A percentile compares a stretch with the other conserved stretches of the same genome.
Evolutionary conservation across 2,888 invertebrate species (phyloP).

Genomic region (Craniophora ligustri): DNA sequence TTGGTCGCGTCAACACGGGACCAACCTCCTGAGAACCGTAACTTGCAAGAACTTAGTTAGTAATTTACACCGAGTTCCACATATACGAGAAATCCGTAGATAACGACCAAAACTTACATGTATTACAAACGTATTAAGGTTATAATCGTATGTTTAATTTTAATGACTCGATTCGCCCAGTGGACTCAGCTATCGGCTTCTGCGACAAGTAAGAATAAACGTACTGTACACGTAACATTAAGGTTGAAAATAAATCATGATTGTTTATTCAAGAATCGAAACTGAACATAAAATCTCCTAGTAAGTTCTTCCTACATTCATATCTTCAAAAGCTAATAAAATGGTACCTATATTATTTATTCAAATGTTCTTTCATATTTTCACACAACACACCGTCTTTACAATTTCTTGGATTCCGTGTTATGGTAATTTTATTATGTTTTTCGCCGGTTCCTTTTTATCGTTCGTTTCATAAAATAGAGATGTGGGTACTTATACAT

Average conservation of each 20-base stretch:
- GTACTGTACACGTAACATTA: too few species aligned
- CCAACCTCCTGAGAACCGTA: background rate
- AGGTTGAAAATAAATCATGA: background rate
- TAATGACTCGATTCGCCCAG: too few species aligned
- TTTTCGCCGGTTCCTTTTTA: conserved; percentile 55
- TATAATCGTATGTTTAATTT: too few species aligned
- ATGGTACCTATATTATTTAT: background rate
- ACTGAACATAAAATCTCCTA: background rate
- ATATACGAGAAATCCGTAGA: too few species aligned
- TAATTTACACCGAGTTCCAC: background rate
- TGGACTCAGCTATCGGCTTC: too few species aligned
- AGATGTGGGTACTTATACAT: conserved; percentile 40
- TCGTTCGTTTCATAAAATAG: conserved; percentile 46
- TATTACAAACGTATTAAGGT: too few species aligned
- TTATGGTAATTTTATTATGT: conserved; percentile 62
- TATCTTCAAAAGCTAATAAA: background rate
- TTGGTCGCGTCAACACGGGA: conserved; percentile 26
- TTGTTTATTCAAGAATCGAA: background rate
- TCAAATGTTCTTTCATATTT: conserved; percentile 21
- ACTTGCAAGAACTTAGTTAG: conserved; percentile 4
- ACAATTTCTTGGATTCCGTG: conserved; percentile 44
- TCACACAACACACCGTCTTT: conserved; percentile 19
- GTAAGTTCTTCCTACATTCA: background rate
- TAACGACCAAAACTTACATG: too few species aligned
- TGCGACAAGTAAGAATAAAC: too few species aligned